Percentiles rank a stretch among this genome's conserved stretches.
phyloP scores from a whole-genome alignment of 2,888 invertebrate species.

The Drosophila mulleri region DNA sequence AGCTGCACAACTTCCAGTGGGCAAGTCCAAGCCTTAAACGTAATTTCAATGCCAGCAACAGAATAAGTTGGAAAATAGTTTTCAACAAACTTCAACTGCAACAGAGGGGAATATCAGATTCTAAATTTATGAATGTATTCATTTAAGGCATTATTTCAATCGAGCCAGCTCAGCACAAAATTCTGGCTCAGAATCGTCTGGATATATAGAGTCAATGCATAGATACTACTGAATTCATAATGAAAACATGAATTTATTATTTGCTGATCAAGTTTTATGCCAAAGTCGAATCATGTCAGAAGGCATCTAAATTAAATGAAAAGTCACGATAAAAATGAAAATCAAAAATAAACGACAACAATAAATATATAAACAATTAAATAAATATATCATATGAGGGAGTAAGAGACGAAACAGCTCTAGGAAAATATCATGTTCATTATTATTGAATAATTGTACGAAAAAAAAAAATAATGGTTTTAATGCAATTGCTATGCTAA shows the following conservation, averaged over 20 bases:
- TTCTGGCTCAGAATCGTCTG: background rate
- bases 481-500: slow-evolving; percentile 1
- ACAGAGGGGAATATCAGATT: background rate
- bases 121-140: background rate
- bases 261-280: slow-evolving; percentile 29
- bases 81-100: background rate
- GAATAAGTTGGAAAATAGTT: background rate
- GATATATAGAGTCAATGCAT: background rate
- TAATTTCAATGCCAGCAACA: background rate
- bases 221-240: background rate
- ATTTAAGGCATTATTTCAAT: background rate
- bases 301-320: slow-evolving; percentile 15
- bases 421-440: slow-evolving; percentile 36
- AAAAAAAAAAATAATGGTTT: slow-evolving; percentile 9
- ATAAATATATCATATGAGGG: slow-evolving; percentile 30
- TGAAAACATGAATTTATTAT: slow-evolving; percentile 18
- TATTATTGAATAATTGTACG: slow-evolving; percentile 19
- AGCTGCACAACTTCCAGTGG: background rate
- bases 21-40: background rate
- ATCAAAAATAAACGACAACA: slow-evolving; percentile 39
- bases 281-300: background rate
- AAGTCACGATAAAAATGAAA: slow-evolving; percentile 1
- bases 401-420: background rate
- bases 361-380: slow-evolving; percentile 23
- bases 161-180: background rate